Conservation (phyloP, 2,888 invertebrate genomes). For the Gryllus longicercus region DNA sequence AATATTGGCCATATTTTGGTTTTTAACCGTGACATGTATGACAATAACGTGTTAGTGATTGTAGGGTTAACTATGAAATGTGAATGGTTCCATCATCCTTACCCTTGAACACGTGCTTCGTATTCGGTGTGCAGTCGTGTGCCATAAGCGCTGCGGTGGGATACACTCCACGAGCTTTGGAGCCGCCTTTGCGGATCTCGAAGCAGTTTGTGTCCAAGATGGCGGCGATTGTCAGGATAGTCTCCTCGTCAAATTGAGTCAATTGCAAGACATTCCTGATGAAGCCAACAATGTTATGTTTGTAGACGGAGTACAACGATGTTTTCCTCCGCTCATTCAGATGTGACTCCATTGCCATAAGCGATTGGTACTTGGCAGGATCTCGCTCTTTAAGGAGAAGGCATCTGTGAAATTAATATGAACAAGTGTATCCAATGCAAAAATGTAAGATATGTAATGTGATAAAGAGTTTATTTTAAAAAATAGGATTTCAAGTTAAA, state of each 20-base stretch:
- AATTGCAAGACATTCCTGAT: constrained; percentile 44
- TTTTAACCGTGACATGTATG: too few relatives aligned
- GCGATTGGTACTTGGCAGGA: constrained; percentile 54
- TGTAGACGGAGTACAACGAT: constrained; percentile 58
- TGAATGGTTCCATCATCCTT: constrained; percentile 41
- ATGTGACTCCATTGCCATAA: constrained; percentile 59
- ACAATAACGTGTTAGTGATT: too few relatives aligned
- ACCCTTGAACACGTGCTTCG: constrained; percentile 62
- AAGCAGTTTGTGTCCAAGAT: constrained; percentile 70
- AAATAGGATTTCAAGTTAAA: too few relatives aligned
- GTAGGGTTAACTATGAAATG: too few relatives aligned
- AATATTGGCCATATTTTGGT: too few relatives aligned
- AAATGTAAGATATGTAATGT: too few relatives aligned
- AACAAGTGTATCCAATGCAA: too few relatives aligned
- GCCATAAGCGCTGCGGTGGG: constrained; percentile 65
- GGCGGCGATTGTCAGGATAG: constrained; percentile 52
- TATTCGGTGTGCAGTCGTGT: constrained; percentile 70
- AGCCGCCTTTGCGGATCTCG: constrained; percentile 56
- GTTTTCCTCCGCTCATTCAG: constrained; percentile 59
- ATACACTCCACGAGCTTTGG: constrained; percentile 58
- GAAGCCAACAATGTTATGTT: constrained; percentile 61
- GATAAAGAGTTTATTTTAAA: too few relatives aligned
- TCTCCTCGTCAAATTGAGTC: constrained; percentile 51
- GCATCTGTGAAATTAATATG: constrained; percentile 43
- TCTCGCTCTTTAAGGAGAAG: constrained; percentile 58